These are phyloP conservation scores for Esox niger DNA, from an alignment of 2,113 vertebrate genomes.

Conservation along the genomic window DNA sequence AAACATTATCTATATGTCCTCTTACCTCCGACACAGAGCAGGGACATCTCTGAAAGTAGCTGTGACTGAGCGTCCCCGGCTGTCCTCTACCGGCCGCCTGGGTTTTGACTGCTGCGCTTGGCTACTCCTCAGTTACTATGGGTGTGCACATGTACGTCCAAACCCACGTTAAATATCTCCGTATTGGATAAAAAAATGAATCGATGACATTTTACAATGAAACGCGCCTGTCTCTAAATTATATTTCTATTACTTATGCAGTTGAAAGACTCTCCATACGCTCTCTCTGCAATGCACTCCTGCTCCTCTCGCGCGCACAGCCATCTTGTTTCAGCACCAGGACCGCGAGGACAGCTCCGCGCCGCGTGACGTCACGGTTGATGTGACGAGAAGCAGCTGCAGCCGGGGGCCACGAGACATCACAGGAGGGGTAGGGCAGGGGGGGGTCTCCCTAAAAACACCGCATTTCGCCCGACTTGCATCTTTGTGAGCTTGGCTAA, in stretches of 20 bases:
- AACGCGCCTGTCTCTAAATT: slow-evolving; percentile 19
- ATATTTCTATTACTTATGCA: slow-evolving; percentile 35
- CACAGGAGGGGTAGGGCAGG: too few species aligned
- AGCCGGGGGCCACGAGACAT: neutral
- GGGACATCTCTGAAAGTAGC: slow-evolving; percentile 77
- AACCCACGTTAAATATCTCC: slow-evolving; percentile 10
- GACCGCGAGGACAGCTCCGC: slow-evolving; percentile 74
- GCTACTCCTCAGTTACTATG: neutral
- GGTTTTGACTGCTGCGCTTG: slow-evolving; percentile 38
- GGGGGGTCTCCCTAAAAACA: too few species aligned
- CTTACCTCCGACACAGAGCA: slow-evolving; percentile 89
- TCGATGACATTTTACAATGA: slow-evolving; percentile 20
- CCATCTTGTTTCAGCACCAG: slow-evolving; percentile 86
- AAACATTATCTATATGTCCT: neutral
- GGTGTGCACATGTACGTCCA: neutral
- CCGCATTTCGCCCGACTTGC: too few species aligned
- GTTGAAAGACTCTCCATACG: slow-evolving; percentile 37
- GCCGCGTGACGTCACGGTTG: slow-evolving; percentile 72
- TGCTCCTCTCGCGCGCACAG: slow-evolving; percentile 70
- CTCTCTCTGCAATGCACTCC: slow-evolving; percentile 61
- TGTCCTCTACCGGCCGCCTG: slow-evolving; percentile 57
- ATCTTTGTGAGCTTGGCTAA: too few species aligned
- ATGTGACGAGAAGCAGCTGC: slow-evolving; percentile 42
- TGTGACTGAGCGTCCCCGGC: slow-evolving; percentile 61
- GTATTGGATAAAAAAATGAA: slow-evolving; percentile 24